Base-by-base conservation (phyloP, 35 echinoderm and acorn worm species). In the Ophiothrix spiculata region DNA sequence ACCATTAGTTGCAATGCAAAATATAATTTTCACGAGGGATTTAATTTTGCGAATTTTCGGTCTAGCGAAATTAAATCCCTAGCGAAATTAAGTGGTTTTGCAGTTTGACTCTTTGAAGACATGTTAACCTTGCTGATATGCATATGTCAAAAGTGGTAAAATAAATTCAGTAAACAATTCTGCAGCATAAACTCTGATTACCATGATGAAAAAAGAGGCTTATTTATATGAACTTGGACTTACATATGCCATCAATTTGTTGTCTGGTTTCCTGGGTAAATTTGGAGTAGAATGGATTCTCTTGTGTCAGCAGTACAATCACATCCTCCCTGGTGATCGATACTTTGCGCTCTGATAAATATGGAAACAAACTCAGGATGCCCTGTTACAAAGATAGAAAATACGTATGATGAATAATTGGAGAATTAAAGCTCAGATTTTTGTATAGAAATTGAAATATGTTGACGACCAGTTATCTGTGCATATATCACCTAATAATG, bases 311-410 rank as follows among this genome's bases (percentile, higher is more conserved):
- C 14, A 97, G 77, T 6, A 79, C 89, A 33, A 80, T 85, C 0
- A 97, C 74, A 79, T 97, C 94, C 12, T 88, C 83, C 74, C 85
- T 85, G 19, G 82, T 89, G 41, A 97, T 75, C 0, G 83, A 33
- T 28, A 97, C n/a, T 56, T 86, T 91, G 8, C 94, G 81, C 14
- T 37, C 54, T n/a, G 54, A 42, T 35, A 97, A 36, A 69, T 80
- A 92, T 31, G 94, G 86, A 41, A 84, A 92, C 10, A 95, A 12
- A 25, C 79, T 45, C n/a, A 83, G 38, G 64, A 91, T 91, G 69
- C 94, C 94, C 94, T 92, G 86, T 3, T 16, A 60, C 37, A 36
- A 29, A 34, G 33, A 25, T 28, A 76, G 74, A 49, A 6, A 49
- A 83, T 6, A 75, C 15, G 31, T 8, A 33, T 16, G 74, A 32